Evolutionary conservation across 2,888 invertebrate genomes (phyloP).

Genomic region (Synergus japonicus): DNA sequence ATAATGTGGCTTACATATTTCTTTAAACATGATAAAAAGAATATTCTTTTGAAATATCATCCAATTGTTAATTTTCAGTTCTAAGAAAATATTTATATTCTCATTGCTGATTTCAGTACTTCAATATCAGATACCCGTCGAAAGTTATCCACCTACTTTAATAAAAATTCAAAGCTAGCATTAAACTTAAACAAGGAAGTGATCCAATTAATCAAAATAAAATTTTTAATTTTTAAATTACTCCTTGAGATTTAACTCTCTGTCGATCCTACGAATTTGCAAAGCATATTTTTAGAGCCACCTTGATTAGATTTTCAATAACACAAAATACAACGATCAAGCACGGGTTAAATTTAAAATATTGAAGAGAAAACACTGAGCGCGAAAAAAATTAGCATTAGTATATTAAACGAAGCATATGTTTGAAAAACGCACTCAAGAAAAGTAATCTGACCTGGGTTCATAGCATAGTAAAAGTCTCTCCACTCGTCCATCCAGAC

Average conservation of each 20-base stretch:
- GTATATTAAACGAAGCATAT: conserved; percentile 37
- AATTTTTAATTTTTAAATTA: not conserved
- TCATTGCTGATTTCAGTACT: not conserved
- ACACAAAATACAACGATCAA: conserved; percentile 31
- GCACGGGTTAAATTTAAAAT: conserved; percentile 5
- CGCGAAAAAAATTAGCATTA: conserved; percentile 40
- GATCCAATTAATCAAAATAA: not conserved
- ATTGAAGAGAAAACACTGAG: conserved; percentile 38
- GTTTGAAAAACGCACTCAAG: conserved; percentile 46
- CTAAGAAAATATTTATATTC: not conserved
- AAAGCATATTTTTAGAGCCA: not conserved
- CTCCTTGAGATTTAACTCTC: not conserved
- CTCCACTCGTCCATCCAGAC: conserved; percentile 99
- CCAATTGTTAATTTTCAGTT: not conserved
- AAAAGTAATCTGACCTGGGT: conserved; percentile 89
- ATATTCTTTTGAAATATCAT: not conserved
- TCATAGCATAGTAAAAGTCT: conserved; percentile 99
- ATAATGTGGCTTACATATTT: not conserved
- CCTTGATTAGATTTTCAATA: not conserved
- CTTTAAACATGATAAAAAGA: not conserved
- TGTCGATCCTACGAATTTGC: not conserved
- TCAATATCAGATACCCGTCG: conserved; percentile 71
- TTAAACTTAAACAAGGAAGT: not conserved
- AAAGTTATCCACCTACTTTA: conserved; percentile 37
- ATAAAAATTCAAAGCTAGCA: not conserved